Evolutionary conservation across 2,888 invertebrate genomes (phyloP).

Genomic region (Pterobdella sp.): DNA sequence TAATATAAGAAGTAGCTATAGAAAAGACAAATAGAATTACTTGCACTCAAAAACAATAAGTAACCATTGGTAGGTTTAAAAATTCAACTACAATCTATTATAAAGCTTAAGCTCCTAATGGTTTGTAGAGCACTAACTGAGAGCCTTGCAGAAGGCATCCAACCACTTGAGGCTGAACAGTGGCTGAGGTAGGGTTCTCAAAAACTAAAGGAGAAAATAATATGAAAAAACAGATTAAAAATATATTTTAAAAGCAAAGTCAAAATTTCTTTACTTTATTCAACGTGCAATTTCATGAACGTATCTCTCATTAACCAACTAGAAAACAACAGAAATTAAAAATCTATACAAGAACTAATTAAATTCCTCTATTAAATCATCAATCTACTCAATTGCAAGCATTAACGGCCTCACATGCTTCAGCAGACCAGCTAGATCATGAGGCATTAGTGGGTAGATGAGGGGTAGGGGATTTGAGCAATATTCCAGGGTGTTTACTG

Average conservation of each 20-base stretch:
- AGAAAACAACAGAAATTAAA: too few species aligned
- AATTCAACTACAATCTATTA: background rate
- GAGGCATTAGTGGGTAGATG: background rate
- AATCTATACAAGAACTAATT: too few species aligned
- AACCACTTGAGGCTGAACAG: slow-evolving; percentile 18
- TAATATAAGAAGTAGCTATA: too few species aligned
- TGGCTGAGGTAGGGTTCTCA: slow-evolving; percentile 12
- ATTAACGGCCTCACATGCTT: background rate
- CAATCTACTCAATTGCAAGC: background rate
- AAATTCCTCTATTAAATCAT: too few species aligned
- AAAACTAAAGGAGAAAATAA: slow-evolving; percentile 7
- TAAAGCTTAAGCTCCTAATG: background rate
- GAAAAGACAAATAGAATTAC: background rate
- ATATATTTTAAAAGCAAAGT: background rate
- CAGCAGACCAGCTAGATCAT: background rate
- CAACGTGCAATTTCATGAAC: background rate
- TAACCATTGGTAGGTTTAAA: background rate
- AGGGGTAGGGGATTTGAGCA: background rate
- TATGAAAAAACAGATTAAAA: background rate
- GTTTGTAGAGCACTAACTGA: background rate
- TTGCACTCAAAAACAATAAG: background rate
- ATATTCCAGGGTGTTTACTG: background rate
- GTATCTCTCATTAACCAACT: background rate
- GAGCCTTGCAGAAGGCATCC: slow-evolving; percentile 26
- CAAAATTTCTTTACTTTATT: background rate